phyloP scores from a whole-genome alignment of 2,888 invertebrate species.

The Apamea sordens region DNA sequence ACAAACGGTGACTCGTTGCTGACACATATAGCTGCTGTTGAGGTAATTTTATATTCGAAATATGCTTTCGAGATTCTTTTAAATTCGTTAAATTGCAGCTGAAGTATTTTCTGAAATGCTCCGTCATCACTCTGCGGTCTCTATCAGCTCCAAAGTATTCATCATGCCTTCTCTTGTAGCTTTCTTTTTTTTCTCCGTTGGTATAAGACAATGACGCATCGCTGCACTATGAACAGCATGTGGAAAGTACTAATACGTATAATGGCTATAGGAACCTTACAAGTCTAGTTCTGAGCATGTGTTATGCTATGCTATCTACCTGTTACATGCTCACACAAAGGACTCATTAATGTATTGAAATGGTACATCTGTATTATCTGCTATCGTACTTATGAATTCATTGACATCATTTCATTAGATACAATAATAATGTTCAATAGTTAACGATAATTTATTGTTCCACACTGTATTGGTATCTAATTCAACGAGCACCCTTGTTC shows the following conservation, averaged over 20 bases:
- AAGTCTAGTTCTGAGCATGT: slow-evolving; percentile 54
- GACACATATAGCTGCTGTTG: slow-evolving; percentile 78
- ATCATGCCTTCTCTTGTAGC: slow-evolving; percentile 66
- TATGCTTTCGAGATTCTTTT: slow-evolving; percentile 48
- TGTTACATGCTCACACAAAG: slow-evolving; percentile 61
- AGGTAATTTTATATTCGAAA: slow-evolving; percentile 76
- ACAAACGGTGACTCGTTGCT: slow-evolving; percentile 82
- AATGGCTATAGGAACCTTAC: slow-evolving; percentile 43
- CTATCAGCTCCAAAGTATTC: slow-evolving; percentile 40
- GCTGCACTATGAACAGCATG: slow-evolving; percentile 68
- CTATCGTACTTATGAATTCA: slow-evolving; percentile 46
- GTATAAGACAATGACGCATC: slow-evolving; percentile 83
- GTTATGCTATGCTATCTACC: slow-evolving; percentile 43
- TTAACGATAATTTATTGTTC: slow-evolving; percentile 13
- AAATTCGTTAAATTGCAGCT: slow-evolving; percentile 22
- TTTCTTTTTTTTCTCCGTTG: slow-evolving; percentile 76
- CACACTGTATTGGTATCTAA: background rate
- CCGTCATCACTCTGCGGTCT: slow-evolving; percentile 39
- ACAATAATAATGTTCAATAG: slow-evolving; percentile 18
- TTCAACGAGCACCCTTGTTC: slow-evolving; percentile 20
- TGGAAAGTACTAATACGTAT: slow-evolving; percentile 58
- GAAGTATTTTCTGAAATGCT: slow-evolving; percentile 27
- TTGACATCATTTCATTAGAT: slow-evolving; percentile 46
- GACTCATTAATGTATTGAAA: slow-evolving; percentile 36
- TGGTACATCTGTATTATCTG: slow-evolving; percentile 44